Evolutionary conservation across 2,797 vertebrate species (phyloP), one percentile per base, ranked within the genome.

Genomic region (Miichthys miiuy): DNA sequence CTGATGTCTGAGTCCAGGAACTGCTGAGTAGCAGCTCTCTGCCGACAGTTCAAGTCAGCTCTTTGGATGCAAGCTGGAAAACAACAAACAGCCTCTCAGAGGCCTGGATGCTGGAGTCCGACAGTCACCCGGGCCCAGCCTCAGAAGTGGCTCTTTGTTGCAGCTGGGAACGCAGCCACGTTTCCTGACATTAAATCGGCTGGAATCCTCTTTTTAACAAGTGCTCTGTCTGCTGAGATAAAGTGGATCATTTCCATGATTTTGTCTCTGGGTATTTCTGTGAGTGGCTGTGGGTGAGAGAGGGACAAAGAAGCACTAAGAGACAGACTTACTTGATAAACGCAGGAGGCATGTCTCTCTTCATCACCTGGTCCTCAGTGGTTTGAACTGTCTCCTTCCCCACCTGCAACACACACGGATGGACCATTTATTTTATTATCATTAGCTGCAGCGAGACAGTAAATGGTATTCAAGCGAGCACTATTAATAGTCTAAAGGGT

Each of bases 351-450:
- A 99, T 99, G 93, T 99, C 98, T 90, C 98, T 96, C 94, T 98
- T 99, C 97, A 99, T 97, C 91, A 99, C 94, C 94, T 99, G 97
- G 93, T 99, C 98, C 88, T 99, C 98, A 0, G 98, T 99, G 85
- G 98, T 99, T 93, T 99, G 97, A 83, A 99, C 98, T 0, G 98
- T 99, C 88, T 99, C 98, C 91, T 99, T 99, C 83, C 98, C 98
- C 93, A 99, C 98, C 98, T 99, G 90, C 41, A 78, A 84, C 57
- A 89, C 83, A 90, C 63, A 83, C 6, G 60, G 46, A 42, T 42
- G 11, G 8, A 51, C 16, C 58, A 66, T 61, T 78, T 55, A 18
- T 82, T 79, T 21, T 23, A 83, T 80, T 68, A 77, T 87, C 86
- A 84, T 84, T 85, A 77, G 68, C 75, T 61, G 57, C 63, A 81